phyloP scores from a whole-genome alignment of 2,113 vertebrate genomes.

The Oplegnathus fasciatus region DNA sequence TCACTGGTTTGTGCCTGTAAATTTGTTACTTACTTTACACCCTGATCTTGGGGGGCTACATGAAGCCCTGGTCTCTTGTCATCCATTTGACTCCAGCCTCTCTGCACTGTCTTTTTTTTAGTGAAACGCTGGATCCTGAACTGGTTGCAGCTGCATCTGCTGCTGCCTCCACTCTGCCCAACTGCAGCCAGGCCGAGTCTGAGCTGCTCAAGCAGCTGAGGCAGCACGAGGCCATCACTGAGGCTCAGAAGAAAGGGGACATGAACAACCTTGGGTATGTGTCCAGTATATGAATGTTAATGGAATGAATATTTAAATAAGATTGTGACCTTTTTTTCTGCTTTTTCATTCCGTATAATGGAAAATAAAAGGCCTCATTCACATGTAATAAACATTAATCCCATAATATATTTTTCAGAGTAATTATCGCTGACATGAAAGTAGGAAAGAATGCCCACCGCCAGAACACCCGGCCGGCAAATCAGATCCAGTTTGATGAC shows the following conservation, averaged over 20 bases:
- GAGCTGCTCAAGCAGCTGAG: constrained; percentile 90
- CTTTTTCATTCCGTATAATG: neutral
- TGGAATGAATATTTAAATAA: neutral
- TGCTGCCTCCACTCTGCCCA: constrained; percentile 88
- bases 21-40: neutral
- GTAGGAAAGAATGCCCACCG: constrained; percentile 77
- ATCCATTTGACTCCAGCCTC: neutral
- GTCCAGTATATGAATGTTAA: neutral
- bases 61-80: neutral
- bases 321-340: neutral
- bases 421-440: constrained; percentile 91
- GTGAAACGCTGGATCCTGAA: constrained; percentile 81
- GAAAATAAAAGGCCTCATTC: neutral
- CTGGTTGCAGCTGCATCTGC: constrained; percentile 89
- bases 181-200: constrained; percentile 84
- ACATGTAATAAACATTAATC: neutral
- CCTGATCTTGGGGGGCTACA: neutral
- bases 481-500: constrained; percentile 87
- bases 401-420: constrained; percentile 74
- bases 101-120: constrained; percentile 42
- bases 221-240: constrained; percentile 84
- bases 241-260: constrained; percentile 81
- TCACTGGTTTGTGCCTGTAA: neutral
- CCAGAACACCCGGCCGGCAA: constrained; percentile 24
- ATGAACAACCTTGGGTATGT: constrained; percentile 85